Evolutionary conservation across 2,113 vertebrate genomes (phyloP), one percentile per base, ranked within the genome.

Genomic region (Gobiocypris rarus): DNA sequence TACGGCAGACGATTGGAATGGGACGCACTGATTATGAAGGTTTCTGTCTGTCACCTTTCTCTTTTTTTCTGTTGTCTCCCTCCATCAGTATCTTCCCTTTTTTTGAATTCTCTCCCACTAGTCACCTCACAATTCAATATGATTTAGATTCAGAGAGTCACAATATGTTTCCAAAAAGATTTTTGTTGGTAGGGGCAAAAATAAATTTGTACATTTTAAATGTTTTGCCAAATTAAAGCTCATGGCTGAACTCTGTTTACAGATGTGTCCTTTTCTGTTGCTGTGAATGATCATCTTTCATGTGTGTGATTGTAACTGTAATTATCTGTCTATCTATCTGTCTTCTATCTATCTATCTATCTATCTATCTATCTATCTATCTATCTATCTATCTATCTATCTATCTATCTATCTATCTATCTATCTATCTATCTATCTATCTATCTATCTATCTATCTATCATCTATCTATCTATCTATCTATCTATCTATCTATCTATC

Each of bases 391-490:
- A 1, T 50, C 48, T 50, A 5, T 50, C 50, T 19, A 0, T 54
- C 15, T 54, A 0, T 54, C 50, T 54, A 2, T 54, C 50, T 19
- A 2, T 54, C 15, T 19, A 1, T 54, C 50, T 54, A 1, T 54
- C 17, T 7, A 0, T 58, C 22, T 54, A 0, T 54, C 50, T 19
- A 0, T 28, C 73, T 75, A 0, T 45, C 73, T 75, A 1, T 75
- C 24, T 48, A 0, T 75, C 24, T n/a, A 0, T 75, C 24, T 63
- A 0, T 28, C 26, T 78, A 0, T 41, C 26, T 78, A 4, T 34
- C 31, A 11, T 83, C 56, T 76, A 24, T 80, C 75, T 50, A 8
- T 71, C 19, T 83, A 34, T 86, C 61, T 80, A 26, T 75, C 82
- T 34, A 4, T 34, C 31, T 69, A 3, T n/a, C 9, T 74, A 15